Evolutionary conservation across 1,140 invertebrate species (phyloP), one percentile per base, ranked within the genome.

Genomic region (Kradibia gibbosae): DNA sequence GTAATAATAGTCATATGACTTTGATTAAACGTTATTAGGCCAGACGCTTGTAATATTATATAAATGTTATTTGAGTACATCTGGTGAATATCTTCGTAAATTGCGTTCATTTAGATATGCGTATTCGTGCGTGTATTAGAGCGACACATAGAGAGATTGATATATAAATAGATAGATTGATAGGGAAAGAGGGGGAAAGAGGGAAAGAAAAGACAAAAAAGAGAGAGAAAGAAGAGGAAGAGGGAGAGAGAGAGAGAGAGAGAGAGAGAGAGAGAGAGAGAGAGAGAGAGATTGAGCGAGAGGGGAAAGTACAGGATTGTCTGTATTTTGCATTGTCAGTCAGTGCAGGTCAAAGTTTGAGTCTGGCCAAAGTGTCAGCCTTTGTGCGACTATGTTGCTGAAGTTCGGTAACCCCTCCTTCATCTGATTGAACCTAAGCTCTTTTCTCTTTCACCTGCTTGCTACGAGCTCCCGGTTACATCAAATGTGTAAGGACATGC

Each of bases 341-440:
- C 31, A 65, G 70, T 50, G 36, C 70, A 77, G 60, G n/a, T 42
- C 7, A 34, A 13, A 72, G 42, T 48, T 31, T 50, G 70, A 25
- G 42, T 48, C 28, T 8, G 62, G 22, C 28, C 55, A 71, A 65
- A 80, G 75, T 77, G 55, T 42, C 76, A 50, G 83, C 72, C 78
- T 73, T 48, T 62, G 48, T 82, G 84, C 80, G 72, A 57, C 60
- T 62, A 36, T 80, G 84, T 85, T 81, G 74, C 77, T 76, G 62
- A 87, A 87, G 86, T 87, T 88, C 85, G 84, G 79, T 82, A 85
- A 86, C 84, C 83, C 17, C 55, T n/a, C 34, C 62, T 60, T n/a
- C n/a, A n/a, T 84, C 84, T 86, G 88, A 90, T 90, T 86, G 89
- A 89, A 88, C 86, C 86, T 84, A 82, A 73, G 80, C 81, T 83